phyloP scores from a whole-genome alignment of 2,888 invertebrate species.

The Scaeva pyrastri region DNA sequence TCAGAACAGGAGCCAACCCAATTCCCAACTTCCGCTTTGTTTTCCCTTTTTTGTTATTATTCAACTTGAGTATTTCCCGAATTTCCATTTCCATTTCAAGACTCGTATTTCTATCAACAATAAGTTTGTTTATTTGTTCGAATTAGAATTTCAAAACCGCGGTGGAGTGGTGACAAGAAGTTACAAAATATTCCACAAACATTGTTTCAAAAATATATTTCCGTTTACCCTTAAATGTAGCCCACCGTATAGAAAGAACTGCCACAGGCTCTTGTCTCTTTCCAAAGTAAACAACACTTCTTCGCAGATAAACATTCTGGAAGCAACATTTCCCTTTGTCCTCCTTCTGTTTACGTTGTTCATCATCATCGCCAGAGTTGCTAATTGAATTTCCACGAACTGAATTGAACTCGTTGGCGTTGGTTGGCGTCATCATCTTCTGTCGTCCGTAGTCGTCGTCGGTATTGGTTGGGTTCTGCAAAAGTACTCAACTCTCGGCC shows the following conservation, averaged over 20 bases:
- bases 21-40: constrained; percentile 21
- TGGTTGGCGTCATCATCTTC: neutral
- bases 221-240: constrained; percentile 22
- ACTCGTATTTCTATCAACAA: constrained; percentile 11
- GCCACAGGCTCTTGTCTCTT: constrained; percentile 1
- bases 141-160: constrained; percentile 13
- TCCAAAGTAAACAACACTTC: constrained; percentile 43
- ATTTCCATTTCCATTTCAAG: constrained; percentile 11
- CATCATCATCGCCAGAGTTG: constrained; percentile 49
- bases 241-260: too few species aligned
- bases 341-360: constrained; percentile 48
- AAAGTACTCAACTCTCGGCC: constrained; percentile 47
- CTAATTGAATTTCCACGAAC: constrained; percentile 74
- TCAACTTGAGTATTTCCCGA: constrained; percentile 4
- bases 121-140: constrained; percentile 28
- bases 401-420: constrained; percentile 3
- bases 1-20: neutral
- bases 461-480: constrained; percentile 25
- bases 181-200: constrained; percentile 39
- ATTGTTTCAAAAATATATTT: constrained; percentile 13
- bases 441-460: neutral
- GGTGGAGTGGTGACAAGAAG: constrained; percentile 12
- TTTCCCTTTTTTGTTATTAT: too few species aligned
- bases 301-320: constrained; percentile 44
- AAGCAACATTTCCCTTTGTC: constrained; percentile 33